phyloP scores from a whole-genome alignment of 2,797 vertebrate genomes.

The Chrysolophus pictus region DNA sequence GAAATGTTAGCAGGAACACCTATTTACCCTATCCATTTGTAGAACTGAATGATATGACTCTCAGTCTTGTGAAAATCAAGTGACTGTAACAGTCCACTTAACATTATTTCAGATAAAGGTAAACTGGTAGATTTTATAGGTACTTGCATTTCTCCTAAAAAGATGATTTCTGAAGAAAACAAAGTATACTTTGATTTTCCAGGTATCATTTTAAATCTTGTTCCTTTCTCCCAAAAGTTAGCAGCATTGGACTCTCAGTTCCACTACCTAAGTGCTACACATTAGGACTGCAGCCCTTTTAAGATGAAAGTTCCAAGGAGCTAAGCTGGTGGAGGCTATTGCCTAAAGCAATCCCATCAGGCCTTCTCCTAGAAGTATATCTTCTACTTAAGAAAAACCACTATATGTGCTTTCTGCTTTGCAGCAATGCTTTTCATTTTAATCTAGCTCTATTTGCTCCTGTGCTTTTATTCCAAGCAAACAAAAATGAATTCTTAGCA shows the following conservation, averaged over 20 bases:
- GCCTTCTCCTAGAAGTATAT: conserved; percentile 26
- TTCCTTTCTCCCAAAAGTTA: not conserved
- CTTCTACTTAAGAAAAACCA: conserved; percentile 25
- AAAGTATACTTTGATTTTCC: not conserved
- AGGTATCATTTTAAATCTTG: not conserved
- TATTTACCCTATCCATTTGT: not conserved
- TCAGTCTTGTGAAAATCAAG: not conserved
- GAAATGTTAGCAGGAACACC: not conserved
- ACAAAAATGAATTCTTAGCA: conserved; percentile 51
- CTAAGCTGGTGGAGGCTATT: not conserved
- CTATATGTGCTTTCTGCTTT: conserved; percentile 34
- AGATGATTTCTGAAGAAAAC: not conserved
- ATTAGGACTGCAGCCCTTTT: not conserved
- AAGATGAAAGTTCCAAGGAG: conserved; percentile 14
- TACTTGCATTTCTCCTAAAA: not conserved
- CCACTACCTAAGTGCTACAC: not conserved
- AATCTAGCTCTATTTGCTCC: conserved; percentile 47
- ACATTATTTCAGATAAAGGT: not conserved
- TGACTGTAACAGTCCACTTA: not conserved
- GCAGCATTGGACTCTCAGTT: not conserved
- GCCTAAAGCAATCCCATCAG: conserved; percentile 60
- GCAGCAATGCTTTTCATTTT: conserved; percentile 53
- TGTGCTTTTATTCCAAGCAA: conserved; percentile 53
- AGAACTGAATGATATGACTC: not conserved
- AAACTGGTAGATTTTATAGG: not conserved